Evolutionary conservation across 1,140 invertebrate species (phyloP).

Genomic region (Eciton burchellii): DNA sequence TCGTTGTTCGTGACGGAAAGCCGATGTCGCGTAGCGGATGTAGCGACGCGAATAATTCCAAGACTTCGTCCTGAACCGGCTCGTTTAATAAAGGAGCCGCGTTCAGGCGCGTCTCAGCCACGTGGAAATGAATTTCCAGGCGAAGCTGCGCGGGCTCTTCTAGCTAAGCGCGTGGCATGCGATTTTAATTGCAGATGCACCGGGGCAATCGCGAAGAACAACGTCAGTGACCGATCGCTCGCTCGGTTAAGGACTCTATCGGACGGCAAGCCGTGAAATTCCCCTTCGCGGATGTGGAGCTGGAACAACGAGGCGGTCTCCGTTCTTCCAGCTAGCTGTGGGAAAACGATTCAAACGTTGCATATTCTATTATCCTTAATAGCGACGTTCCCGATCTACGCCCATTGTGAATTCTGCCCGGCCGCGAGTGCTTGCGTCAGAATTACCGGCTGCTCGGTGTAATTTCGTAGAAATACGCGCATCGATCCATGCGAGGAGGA

Average conservation of each 20-base stretch:
- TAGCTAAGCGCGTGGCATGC: background rate
- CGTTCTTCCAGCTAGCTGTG: conserved; percentile 57
- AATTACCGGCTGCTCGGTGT: conserved; percentile 61
- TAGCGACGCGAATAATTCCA: conserved; percentile 64
- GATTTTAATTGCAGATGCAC: background rate
- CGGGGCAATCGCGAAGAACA: background rate
- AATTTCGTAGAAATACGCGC: conserved; percentile 59
- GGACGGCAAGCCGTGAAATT: conserved; percentile 55
- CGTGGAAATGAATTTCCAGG: background rate
- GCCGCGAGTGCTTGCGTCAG: conserved; percentile 70
- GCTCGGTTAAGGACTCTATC: conserved; percentile 45
- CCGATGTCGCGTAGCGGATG: conserved; percentile 67
- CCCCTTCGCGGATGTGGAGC: conserved; percentile 63
- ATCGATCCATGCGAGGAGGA: conserved; percentile 62
- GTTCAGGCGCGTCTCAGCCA: background rate
- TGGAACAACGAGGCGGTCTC: conserved; percentile 61
- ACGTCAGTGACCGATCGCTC: conserved; percentile 18
- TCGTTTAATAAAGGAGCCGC: conserved; percentile 11
- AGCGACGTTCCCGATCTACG: conserved; percentile 74
- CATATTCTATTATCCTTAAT: conserved; percentile 75
- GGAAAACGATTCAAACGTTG: conserved; percentile 71
- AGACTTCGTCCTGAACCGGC: conserved; percentile 1
- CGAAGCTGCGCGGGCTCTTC: conserved; percentile 8
- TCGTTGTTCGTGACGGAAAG: conserved; percentile 79
- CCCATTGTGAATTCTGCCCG: conserved; percentile 72